Evolutionary conservation across 2,888 invertebrate species (phyloP).

Genomic region (Pachycephus smyrnensis): DNA sequence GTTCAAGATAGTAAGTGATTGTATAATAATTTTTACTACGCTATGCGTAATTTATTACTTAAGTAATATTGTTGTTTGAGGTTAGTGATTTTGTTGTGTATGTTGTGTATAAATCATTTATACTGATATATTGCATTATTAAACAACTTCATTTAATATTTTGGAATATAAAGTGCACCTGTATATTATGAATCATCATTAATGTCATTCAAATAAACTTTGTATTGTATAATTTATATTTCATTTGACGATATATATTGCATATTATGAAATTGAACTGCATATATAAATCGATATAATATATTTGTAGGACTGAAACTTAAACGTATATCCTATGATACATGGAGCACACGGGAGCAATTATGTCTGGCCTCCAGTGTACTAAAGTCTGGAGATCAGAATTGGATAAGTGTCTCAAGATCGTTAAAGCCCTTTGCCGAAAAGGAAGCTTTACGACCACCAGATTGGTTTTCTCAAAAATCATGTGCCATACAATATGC

Average conservation of each 20-base stretch:
- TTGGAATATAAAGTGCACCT: neutral
- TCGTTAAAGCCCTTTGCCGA: slow-evolving; percentile 83
- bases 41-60: neutral
- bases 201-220: neutral
- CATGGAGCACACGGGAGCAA: slow-evolving; percentile 88
- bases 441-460: slow-evolving; percentile 73
- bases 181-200: neutral
- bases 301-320: slow-evolving; percentile 62
- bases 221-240: neutral
- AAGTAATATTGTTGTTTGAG: neutral
- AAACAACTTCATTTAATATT: slow-evolving; percentile 1
- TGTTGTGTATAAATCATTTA: slow-evolving; percentile 15
- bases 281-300: neutral
- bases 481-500: slow-evolving; percentile 93
- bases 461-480: slow-evolving; percentile 92
- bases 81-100: neutral
- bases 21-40: neutral
- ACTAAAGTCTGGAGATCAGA: slow-evolving; percentile 86
- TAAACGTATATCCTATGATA: slow-evolving; percentile 82
- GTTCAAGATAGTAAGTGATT: slow-evolving; percentile 28
- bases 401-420: slow-evolving; percentile 91
- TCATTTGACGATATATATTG: neutral
- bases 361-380: slow-evolving; percentile 89
- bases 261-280: too few relatives aligned
- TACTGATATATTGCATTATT: slow-evolving; percentile 5